Evolutionary conservation across 2,113 vertebrate genomes (phyloP).

Genomic region (Ascaphus truei): DNA sequence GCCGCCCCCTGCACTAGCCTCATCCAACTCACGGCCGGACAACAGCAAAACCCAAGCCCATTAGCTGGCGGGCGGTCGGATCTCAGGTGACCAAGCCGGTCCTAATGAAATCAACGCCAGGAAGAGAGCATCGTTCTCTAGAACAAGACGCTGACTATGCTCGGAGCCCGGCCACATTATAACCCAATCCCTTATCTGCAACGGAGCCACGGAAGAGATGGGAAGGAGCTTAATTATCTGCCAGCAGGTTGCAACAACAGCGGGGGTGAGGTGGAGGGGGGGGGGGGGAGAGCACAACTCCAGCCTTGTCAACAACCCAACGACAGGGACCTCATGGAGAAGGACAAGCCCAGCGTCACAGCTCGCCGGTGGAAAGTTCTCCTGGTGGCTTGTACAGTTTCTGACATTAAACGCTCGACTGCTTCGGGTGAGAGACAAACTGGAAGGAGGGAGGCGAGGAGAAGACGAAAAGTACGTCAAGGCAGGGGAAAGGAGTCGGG

Average conservation of each 20-base stretch:
- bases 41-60: constrained; percentile 19
- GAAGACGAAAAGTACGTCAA: not conserved
- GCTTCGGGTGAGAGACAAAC: constrained; percentile 29
- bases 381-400: constrained; percentile 27
- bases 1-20: not conserved
- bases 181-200: constrained; percentile 9
- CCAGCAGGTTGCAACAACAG: constrained; percentile 33
- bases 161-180: constrained; percentile 22
- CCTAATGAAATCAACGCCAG: constrained; percentile 33
- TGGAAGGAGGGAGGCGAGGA: not conserved
- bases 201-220: constrained; percentile 3
- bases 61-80: constrained; percentile 3
- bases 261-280: too few relatives aligned
- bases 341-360: constrained; percentile 25
- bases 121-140: constrained; percentile 19
- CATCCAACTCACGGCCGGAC: not conserved
- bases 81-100: constrained; percentile 30
- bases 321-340: constrained; percentile 24
- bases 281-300: constrained; percentile 14
- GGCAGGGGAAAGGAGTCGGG: not conserved
- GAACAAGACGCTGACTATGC: constrained; percentile 33
- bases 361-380: constrained; percentile 22
- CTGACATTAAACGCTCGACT: constrained; percentile 33
- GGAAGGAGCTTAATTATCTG: constrained; percentile 17
- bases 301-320: constrained; percentile 19